Evolutionary conservation across 2,113 vertebrate species (phyloP), one percentile per base, ranked within the genome.

Genomic region (Himantopus leucocephalus): DNA sequence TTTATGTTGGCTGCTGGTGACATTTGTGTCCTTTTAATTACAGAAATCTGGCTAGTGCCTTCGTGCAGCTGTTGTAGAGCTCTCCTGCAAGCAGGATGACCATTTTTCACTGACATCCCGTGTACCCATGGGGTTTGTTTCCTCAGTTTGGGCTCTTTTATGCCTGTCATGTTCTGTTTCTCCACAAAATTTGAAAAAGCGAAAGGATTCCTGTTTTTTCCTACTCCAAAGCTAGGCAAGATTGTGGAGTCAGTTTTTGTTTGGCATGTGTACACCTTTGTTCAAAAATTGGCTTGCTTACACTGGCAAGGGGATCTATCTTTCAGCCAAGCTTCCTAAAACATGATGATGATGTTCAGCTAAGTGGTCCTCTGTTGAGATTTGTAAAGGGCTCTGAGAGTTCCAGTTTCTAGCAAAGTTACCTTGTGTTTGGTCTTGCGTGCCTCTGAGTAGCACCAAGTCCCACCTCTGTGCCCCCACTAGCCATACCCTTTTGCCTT

Each of bases 231-330:
- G 29, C 84, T 73, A 34, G 50, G 77, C 77, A 88, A 89, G 77
- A 94, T 85, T 76, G 63, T 52, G 12, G 74, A 90, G 70, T 81
- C 35, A 2, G 14, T 66, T 90, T 96, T 95, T 91, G 70, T 85
- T 88, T 96, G 96, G 94, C 86, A 80, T 67, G 24, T 63, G 48
- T 96, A 75, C 50, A 93, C 89, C 84, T 95, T 96, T 92, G 80
- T 95, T 95, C 62, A 83, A 85, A 94, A 92, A 77, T 67, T 95
- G 95, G 94, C 93, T 91, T 79, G 37, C 48, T 95, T 91, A 92
- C 59, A 24, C 58, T 96, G 89, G 80, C 86, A 87, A 78, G 53
- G n/a, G 32, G 60, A 85, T 91, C 73, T 75, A 3, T 85, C 37
- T 91, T 95, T 79, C 59, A 93, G 80, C 87, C 84, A 95, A 92